Base-by-base conservation (phyloP, 2,888 invertebrate genomes). In the Unio pictorum region DNA sequence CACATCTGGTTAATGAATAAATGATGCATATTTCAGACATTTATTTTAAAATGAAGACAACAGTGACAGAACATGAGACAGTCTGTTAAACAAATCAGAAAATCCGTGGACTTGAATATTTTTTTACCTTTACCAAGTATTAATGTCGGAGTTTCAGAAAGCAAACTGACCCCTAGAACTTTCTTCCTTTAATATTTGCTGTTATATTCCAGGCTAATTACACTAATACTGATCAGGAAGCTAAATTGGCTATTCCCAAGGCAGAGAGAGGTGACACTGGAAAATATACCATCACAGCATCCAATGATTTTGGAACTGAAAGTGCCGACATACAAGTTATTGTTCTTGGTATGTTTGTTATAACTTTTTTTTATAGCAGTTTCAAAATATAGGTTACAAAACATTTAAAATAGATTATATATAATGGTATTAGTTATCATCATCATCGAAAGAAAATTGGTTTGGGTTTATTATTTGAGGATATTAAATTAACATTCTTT, bases 241-340 rank as follows among this genome's bases (percentile, higher is more conserved):
- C 89, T 3, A 81, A 81, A 34, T 75, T 90, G 58, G 78, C 84
- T 68, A 84, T 90, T 58, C 89, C 90, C 0, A 80, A 76, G 61
- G 76, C 88, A 7, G 86, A 87, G 74, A 79, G 90, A 64, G 85
- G 83, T 4, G 90, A 90, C 80, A 88, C 88, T 15, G 90, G 90
- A 57, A 89, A 88, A 72, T 90, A 90, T 76, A 86, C 83, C 61
- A 81, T 90, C 69, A 88, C 82, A 20, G 84, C 89, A 20, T 78
- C 81, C 55, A 90, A 90, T 70, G 80, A 82, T 28, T 80, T 81
- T 75, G 90, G 90, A 23, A 83, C 87, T 61, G 89, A 89, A 60
- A 76, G 83, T 1, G 90, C 87, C 23, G 87, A 89, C 59, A 83
- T 90, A 68, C 85, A 88, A 62, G 90, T 90, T 55, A 78, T 88